phyloP scores from a whole-genome alignment of 2,797 vertebrate species.

The Spinus pinus region DNA sequence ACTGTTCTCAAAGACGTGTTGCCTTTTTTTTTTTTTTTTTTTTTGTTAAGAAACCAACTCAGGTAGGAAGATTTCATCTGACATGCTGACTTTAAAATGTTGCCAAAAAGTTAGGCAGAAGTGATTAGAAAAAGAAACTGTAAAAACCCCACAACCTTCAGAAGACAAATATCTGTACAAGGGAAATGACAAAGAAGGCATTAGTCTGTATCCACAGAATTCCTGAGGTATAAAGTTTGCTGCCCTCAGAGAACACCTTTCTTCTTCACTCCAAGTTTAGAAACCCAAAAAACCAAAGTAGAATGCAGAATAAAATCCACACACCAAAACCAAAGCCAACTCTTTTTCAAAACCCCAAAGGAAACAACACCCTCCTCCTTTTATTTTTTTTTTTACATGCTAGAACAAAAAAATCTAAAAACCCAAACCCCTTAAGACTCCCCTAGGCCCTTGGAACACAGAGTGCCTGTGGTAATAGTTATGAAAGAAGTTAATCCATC shows the following conservation, averaged over 20 bases:
- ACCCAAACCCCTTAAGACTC: neutral
- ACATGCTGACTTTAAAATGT: neutral
- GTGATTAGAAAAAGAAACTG: neutral
- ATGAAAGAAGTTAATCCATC: neutral
- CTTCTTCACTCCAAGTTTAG: neutral
- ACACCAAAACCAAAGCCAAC: neutral
- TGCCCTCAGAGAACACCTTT: neutral
- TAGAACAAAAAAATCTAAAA: neutral
- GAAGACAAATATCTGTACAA: neutral
- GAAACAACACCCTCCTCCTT: rapidly evolving
- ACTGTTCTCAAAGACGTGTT: neutral
- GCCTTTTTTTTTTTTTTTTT: no score
- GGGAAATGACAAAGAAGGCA: neutral
- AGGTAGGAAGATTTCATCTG: neutral
- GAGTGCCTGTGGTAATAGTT: neutral
- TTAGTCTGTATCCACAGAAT: neutral
- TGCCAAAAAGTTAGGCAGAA: neutral
- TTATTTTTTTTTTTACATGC: neutral
- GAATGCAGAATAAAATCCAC: neutral
- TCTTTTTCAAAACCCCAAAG: neutral
- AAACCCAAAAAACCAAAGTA: neutral
- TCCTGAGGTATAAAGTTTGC: neutral
- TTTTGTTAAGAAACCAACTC: neutral
- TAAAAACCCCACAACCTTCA: neutral
- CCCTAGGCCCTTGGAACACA: neutral